Conservation (phyloP, 2,797 vertebrate genomes). For the Sebastolobus altivelis region DNA sequence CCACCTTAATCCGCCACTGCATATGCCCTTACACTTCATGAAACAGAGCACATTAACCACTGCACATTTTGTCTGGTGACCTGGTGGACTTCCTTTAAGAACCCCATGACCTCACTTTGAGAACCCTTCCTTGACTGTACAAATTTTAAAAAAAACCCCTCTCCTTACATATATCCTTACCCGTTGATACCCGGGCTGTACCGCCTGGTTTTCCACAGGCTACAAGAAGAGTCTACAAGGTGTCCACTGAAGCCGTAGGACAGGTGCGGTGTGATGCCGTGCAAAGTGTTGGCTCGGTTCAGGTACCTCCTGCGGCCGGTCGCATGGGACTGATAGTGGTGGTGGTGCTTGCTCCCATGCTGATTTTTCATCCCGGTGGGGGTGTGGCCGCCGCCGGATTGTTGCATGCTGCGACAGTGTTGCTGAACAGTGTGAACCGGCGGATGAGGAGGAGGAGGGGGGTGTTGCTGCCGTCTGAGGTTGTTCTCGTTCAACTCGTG, state of each 20-base stretch:
- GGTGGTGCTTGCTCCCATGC: conserved; percentile 63
- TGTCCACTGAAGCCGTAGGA: conserved; percentile 80
- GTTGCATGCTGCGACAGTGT: conserved; percentile 82
- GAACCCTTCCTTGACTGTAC: not conserved
- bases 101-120: not conserved
- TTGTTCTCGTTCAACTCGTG: conserved; percentile 75
- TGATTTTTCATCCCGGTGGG: conserved; percentile 74
- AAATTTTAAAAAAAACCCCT: rapidly evolving
- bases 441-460: conserved; percentile 40
- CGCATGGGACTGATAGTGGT: conserved; percentile 64
- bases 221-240: conserved; percentile 86
- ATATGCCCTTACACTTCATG: not conserved
- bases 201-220: conserved; percentile 92
- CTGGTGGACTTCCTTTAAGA: not conserved
- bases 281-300: conserved; percentile 93
- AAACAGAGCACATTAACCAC: not conserved
- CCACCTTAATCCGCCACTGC: too few relatives aligned
- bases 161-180: conserved; percentile 83
- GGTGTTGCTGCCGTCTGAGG: conserved; percentile 55
- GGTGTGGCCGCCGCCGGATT: conserved; percentile 78
- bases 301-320: conserved; percentile 92
- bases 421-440: conserved; percentile 62
- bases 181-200: conserved; percentile 95
- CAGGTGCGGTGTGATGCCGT: conserved; percentile 92
- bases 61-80: not conserved